These are phyloP conservation scores for Gymnoscelis rufifasciata DNA, from an alignment of 2,888 invertebrate species.

Conservation along the genomic window DNA sequence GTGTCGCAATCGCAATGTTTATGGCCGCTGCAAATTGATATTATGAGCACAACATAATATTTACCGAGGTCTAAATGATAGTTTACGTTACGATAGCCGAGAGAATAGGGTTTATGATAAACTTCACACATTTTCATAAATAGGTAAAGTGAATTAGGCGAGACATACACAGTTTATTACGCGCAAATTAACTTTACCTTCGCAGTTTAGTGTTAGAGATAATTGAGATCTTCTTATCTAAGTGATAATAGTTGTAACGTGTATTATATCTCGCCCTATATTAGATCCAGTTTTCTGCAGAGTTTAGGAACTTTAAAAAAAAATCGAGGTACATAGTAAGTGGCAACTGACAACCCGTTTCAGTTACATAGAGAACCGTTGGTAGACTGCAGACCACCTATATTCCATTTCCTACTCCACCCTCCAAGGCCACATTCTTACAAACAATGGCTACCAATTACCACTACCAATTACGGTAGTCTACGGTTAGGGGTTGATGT, in stretches of 20 bases:
- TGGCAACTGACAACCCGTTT: too few species aligned
- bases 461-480: conserved; percentile 20
- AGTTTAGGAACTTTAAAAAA: too few species aligned
- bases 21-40: conserved; percentile 1
- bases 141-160: too few species aligned
- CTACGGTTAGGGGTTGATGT: conserved; percentile 20
- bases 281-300: too few species aligned
- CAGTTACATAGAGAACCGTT: too few species aligned
- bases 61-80: background rate
- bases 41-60: conserved; percentile 4
- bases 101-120: background rate
- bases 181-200: too few species aligned
- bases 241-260: too few species aligned
- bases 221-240: too few species aligned
- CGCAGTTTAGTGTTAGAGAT: too few species aligned
- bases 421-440: conserved; percentile 29
- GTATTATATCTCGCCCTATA: too few species aligned
- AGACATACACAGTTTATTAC: too few species aligned
- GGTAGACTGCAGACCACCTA: background rate
- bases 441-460: conserved; percentile 30
- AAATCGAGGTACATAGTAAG: too few species aligned
- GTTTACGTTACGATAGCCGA: conserved; percentile 4
- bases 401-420: conserved; percentile 20
- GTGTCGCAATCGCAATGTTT: conserved; percentile 5
- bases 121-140: background rate